These are phyloP conservation scores for Sebastes nivosus DNA, from an alignment of 2,797 vertebrate species.

Conservation along the genomic window DNA sequence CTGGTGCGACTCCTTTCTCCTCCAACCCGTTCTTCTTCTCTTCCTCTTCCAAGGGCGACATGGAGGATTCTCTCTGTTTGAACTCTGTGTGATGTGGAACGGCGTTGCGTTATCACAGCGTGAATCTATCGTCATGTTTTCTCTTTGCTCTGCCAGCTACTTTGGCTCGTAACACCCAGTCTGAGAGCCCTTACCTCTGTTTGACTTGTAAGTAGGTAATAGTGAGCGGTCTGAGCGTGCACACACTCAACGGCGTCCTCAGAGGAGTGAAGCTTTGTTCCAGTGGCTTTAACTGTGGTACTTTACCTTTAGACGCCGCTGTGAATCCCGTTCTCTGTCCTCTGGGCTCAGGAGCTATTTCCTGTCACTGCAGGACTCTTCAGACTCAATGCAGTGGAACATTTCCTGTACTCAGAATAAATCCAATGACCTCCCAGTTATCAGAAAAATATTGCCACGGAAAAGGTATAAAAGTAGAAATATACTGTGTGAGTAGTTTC, in stretches of 20 bases:
- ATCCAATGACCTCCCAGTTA: constrained; percentile 11
- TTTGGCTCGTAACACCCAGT: constrained; percentile 16
- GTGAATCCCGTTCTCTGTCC: constrained; percentile 1
- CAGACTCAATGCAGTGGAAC: background rate
- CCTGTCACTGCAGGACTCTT: background rate
- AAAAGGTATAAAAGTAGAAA: background rate
- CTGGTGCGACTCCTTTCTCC: background rate
- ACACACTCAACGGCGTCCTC: background rate
- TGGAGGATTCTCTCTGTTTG: background rate
- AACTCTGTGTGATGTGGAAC: constrained; percentile 41
- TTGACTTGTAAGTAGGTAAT: constrained; percentile 40
- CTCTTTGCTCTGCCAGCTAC: background rate
- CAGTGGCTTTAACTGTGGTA: constrained; percentile 14
- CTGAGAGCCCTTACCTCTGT: constrained; percentile 42
- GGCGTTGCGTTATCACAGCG: constrained; percentile 24
- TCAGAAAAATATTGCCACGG: background rate
- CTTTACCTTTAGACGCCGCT: constrained; percentile 24
- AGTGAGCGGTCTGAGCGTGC: background rate
- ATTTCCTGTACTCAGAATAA: background rate
- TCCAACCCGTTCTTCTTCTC: background rate
- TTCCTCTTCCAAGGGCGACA: constrained; percentile 6
- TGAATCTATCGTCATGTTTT: constrained; percentile 28
- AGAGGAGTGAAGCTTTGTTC: constrained; percentile 38
- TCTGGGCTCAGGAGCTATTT: constrained; percentile 6
- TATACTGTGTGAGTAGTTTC: background rate